phyloP scores from a whole-genome alignment of 2,888 invertebrate species.

The Acanthosepion pharaonis region DNA sequence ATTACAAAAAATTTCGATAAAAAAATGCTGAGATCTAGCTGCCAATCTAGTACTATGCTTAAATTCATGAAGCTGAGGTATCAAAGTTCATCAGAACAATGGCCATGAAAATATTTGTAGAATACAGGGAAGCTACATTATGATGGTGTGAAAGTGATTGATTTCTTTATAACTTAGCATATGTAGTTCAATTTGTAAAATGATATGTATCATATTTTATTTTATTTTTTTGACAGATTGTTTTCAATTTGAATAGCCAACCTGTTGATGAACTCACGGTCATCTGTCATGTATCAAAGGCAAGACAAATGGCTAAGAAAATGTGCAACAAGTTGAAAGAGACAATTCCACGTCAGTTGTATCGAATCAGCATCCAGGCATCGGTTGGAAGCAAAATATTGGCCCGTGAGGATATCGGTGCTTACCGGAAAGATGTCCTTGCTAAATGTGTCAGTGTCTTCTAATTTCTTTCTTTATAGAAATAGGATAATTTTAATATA shows the following conservation, averaged over 20 bases:
- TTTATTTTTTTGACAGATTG: constrained; percentile 78
- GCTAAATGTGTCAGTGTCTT: constrained; percentile 86
- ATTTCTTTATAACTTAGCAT: no score
- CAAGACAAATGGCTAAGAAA: constrained; percentile 58
- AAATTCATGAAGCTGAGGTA: no score
- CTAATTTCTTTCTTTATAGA: not conserved
- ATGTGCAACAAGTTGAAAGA: constrained; percentile 86
- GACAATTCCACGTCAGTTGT: constrained; percentile 90
- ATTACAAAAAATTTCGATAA: no score
- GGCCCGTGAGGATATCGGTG: constrained; percentile 88
- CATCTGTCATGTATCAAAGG: constrained; percentile 84
- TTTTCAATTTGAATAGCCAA: constrained; percentile 85
- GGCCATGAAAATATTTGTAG: no score
- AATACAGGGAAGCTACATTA: no score
- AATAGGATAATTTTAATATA: not conserved
- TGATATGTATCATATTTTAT: not conserved
- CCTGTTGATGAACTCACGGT: constrained; percentile 88
- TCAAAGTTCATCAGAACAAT: no score
- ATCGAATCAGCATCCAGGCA: constrained; percentile 89
- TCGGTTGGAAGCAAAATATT: constrained; percentile 84
- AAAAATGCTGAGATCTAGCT: no score
- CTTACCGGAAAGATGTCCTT: constrained; percentile 92
- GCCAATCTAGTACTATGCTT: no score
- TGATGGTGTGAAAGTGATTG: no score
- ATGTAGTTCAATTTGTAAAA: not conserved